These are phyloP conservation scores for Gymnosoma rotundatum DNA, from an alignment of 2,888 invertebrate species.

Conservation along the genomic window DNA sequence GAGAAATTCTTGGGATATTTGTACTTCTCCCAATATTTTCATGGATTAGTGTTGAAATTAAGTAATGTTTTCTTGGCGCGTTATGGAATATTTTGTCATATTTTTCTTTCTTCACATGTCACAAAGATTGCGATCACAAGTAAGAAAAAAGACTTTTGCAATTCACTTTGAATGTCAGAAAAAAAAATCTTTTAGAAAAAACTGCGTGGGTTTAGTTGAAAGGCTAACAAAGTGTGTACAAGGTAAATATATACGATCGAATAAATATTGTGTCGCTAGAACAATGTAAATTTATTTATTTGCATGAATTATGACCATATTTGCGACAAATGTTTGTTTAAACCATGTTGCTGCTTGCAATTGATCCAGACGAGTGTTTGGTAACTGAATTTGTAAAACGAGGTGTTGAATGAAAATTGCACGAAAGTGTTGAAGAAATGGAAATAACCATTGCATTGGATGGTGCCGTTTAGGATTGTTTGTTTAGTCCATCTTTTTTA, in stretches of 20 bases:
- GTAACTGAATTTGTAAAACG: conserved; percentile 45
- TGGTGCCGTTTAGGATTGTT: conserved; percentile 43
- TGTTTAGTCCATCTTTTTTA: conserved; percentile 57
- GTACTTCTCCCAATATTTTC: no score
- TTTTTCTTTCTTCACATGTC: background rate
- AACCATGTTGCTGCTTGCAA: conserved; percentile 34
- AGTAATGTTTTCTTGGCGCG: no score
- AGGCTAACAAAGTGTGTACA: background rate
- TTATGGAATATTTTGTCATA: background rate
- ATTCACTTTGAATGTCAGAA: conserved; percentile 61
- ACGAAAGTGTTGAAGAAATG: conserved; percentile 62
- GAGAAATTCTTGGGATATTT: no score
- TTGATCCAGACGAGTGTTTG: conserved; percentile 26
- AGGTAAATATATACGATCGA: no score
- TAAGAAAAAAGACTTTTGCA: conserved; percentile 57
- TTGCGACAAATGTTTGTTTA: conserved; percentile 76
- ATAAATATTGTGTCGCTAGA: conserved; percentile 42
- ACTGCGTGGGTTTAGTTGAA: conserved; percentile 58
- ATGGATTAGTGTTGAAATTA: no score
- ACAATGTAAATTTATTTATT: conserved; percentile 77
- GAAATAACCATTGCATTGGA: conserved; percentile 2
- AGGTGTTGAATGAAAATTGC: conserved; percentile 62
- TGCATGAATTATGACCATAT: conserved; percentile 81
- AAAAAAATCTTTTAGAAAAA: conserved; percentile 25
- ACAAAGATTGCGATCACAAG: background rate